phyloP scores from a whole-genome alignment of 2,113 vertebrate species.

The Andinoacara biseriatus region DNA sequence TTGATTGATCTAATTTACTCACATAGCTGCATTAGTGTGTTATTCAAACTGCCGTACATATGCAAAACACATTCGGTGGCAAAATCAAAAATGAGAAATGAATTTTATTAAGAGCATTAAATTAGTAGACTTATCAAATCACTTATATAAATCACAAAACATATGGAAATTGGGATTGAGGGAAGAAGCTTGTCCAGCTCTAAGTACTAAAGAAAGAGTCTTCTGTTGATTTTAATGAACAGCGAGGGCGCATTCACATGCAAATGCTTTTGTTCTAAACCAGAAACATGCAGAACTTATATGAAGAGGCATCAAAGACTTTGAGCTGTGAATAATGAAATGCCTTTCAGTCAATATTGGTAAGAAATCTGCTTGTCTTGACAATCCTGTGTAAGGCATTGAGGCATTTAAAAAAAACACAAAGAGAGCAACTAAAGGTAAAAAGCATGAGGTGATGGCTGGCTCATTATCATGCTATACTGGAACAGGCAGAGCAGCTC shows the following conservation, averaged over 20 bases:
- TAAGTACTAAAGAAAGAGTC: background rate
- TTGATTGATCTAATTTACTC: background rate
- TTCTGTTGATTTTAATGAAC: background rate
- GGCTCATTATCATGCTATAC: conserved; percentile 50
- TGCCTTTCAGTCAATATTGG: background rate
- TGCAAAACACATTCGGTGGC: background rate
- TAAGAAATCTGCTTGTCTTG: conserved; percentile 26
- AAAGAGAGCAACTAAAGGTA: conserved; percentile 38
- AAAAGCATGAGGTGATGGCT: conserved; percentile 38
- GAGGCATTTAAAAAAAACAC: conserved; percentile 13
- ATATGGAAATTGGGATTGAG: background rate
- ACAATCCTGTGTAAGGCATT: conserved; percentile 3
- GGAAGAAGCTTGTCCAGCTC: background rate
- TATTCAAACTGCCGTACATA: background rate
- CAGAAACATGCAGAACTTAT: background rate
- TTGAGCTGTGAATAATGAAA: background rate
- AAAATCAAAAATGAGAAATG: background rate
- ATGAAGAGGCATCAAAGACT: background rate
- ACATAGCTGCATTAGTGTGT: background rate
- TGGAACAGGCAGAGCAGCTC: conserved; percentile 73
- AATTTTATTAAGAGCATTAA: background rate
- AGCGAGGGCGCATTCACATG: conserved; percentile 8
- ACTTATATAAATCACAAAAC: background rate
- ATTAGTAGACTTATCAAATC: too few relatives aligned
- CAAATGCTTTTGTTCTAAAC: background rate